Conservation (phyloP, 1,140 invertebrate genomes). For the Temnothorax nylanderi region DNA sequence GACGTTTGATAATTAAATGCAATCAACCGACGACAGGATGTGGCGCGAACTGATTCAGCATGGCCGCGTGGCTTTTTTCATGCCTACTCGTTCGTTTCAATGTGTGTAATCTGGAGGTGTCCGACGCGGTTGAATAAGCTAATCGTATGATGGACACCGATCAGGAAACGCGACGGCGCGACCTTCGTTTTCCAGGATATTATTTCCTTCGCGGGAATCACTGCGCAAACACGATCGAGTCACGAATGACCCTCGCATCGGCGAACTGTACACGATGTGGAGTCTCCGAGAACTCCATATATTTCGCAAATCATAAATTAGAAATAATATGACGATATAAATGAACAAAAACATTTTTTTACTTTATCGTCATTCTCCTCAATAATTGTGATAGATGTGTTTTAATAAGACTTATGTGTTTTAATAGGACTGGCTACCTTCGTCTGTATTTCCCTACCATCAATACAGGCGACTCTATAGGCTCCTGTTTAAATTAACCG, state of each 20-base stretch:
- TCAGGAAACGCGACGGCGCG: constrained; percentile 38
- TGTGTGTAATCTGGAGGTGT: constrained; percentile 39
- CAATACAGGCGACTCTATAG: background rate
- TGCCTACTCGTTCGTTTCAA: background rate
- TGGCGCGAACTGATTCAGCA: constrained; percentile 34
- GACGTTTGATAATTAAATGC: constrained; percentile 66
- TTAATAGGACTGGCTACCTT: background rate
- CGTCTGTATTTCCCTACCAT: background rate
- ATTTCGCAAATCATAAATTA: background rate
- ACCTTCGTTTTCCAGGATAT: constrained; percentile 51
- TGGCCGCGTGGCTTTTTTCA: constrained; percentile 45
- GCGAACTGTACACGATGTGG: background rate
- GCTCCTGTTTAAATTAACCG: constrained; percentile 35
- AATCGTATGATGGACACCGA: constrained; percentile 39
- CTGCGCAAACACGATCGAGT: background rate
- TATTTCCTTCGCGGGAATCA: constrained; percentile 50
- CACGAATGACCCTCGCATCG: constrained; percentile 35
- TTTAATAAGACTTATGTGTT: background rate
- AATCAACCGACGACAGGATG: constrained; percentile 47
- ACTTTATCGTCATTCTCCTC: background rate
- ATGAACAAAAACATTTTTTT: background rate
- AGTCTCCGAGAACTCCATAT: background rate
- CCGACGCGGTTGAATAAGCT: constrained; percentile 39
- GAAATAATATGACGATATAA: background rate
- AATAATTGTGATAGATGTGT: background rate